Evolutionary conservation across 2,888 invertebrate genomes (phyloP), one percentile per base, ranked within the genome.

Genomic region (Epistrophe grossulariae): DNA sequence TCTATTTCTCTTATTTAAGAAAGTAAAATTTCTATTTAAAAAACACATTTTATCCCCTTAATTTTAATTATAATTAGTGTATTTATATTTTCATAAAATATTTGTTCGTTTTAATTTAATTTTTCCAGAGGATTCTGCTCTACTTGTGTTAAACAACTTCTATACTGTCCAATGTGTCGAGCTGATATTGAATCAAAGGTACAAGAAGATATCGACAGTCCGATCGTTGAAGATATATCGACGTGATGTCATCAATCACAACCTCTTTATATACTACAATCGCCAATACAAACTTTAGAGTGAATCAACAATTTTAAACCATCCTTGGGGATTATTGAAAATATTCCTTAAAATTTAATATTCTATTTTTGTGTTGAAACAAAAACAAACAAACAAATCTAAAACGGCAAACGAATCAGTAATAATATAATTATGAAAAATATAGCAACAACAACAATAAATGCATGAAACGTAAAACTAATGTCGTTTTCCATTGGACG

Each of bases 161-260:
- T 95, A 88, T 96, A 95, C 89, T 98, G 98, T 92, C 98, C 98
- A 15, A 95, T 98, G 94, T 98, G 98, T 93, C 95, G 98, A 24
- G 92, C 92, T 38, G 90, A 90, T 60, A 91, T 91, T 73, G 88
- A 90, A 66, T 81, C 88, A 2, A 89, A 88, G 74, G 83, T 90
- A 66, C 89, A 89, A 89, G 90, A 90, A 85, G 89, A 89, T 74
- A 81, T 88, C 52, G 90, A 90, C 52, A 89, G 89, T 79, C 89
- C 89, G 35, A 84, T 84, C 35, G 83, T 87, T 72, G 87, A 87
- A 62, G 87, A 87, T n/a, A 79, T 87, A 17, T 72, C 78, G 48
- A 79, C 83, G 85, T 87, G 85, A 87, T 87, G 79, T 48, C 68
- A 40, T 24, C 40, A 70, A 52, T 31, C 59, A 57, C 31, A 38